Percentiles rank a stretch among this genome's conserved stretches.
phyloP scores from a whole-genome alignment of 1,140 invertebrate species.

The Drosophila persimilis region DNA sequence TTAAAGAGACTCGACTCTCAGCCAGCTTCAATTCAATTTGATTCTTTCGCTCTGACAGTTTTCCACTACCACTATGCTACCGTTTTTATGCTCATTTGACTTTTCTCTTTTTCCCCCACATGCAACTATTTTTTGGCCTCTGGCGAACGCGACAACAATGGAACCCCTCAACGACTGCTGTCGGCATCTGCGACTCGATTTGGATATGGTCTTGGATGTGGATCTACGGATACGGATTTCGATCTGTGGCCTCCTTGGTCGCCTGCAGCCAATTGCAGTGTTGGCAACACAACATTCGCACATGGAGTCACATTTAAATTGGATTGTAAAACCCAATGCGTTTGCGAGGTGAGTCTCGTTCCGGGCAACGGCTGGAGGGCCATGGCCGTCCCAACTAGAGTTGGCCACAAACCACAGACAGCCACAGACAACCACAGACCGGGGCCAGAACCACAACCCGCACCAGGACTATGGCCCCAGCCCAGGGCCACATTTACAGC shows the following conservation, averaged over 20 bases:
- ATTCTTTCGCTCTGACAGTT: conserved; percentile 1
- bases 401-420: conserved; percentile 55
- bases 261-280: conserved; percentile 84
- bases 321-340: conserved; percentile 88
- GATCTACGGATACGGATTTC: conserved; percentile 25
- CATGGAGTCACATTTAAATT: conserved; percentile 87
- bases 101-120: conserved; percentile 26
- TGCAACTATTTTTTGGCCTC: conserved; percentile 14
- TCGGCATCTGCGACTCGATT: conserved; percentile 6
- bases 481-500: conserved; percentile 18
- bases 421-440: conserved; percentile 21
- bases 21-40: too few species aligned
- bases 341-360: conserved; percentile 86
- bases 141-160: conserved; percentile 46
- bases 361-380: background rate
- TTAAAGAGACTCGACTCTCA: conserved; percentile 4
- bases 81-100: conserved; percentile 51
- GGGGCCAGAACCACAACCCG: background rate
- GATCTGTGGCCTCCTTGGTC: conserved; percentile 22
- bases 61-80: too few species aligned
- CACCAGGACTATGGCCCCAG: background rate
- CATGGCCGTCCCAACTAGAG: conserved; percentile 29
- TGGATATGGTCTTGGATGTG: conserved; percentile 10
- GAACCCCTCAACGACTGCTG: conserved; percentile 12
- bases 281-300: conserved; percentile 86